phyloP scores from a whole-genome alignment of 1,140 invertebrate species.

The Atopsyche davidsoni region DNA sequence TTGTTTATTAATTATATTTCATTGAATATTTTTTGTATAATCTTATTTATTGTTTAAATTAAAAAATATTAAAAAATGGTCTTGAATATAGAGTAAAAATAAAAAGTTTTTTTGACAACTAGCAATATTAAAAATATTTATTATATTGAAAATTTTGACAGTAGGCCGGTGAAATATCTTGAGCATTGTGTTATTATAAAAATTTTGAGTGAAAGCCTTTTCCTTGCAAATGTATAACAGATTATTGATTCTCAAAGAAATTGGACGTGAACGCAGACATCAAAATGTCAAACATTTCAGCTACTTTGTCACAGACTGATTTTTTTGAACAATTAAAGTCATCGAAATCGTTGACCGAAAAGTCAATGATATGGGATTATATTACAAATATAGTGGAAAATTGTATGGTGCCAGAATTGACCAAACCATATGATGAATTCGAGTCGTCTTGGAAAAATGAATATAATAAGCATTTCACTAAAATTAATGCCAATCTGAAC shows the following conservation, averaged over 20 bases:
- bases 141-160: too few relatives aligned
- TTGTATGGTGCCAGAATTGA: slow-evolving; percentile 19
- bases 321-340: too few relatives aligned
- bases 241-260: background rate
- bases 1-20: background rate
- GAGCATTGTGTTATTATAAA: too few relatives aligned
- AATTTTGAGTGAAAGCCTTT: too few relatives aligned
- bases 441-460: slow-evolving; percentile 1
- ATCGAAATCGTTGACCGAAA: slow-evolving; percentile 2
- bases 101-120: too few relatives aligned
- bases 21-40: background rate
- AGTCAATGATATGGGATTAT: slow-evolving; percentile 5
- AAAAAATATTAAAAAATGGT: too few relatives aligned
- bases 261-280: background rate
- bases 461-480: background rate
- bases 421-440: slow-evolving; percentile 23
- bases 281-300: background rate
- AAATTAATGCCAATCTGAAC: background rate
- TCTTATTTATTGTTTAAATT: too few relatives aligned
- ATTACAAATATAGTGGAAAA: slow-evolving; percentile 13
- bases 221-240: too few relatives aligned
- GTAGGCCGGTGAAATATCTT: too few relatives aligned
- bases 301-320: too few relatives aligned
- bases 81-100: too few relatives aligned
- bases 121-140: too few relatives aligned